Evolutionary conservation across 2,797 vertebrate genomes (phyloP).

Genomic region (Pangasius mekongensis): DNA sequence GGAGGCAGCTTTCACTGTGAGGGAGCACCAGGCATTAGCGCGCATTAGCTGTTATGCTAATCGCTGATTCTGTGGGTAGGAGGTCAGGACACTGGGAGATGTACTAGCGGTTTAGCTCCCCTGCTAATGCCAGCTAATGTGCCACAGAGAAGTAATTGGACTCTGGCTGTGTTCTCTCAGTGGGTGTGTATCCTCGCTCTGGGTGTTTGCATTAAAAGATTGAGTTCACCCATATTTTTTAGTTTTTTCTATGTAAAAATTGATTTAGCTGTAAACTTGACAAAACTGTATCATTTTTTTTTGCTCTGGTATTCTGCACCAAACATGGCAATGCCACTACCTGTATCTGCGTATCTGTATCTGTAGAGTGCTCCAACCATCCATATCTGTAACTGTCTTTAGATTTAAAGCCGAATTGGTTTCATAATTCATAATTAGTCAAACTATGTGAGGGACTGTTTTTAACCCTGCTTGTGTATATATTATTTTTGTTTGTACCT

Average conservation of each 20-base stretch:
- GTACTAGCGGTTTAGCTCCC: slow-evolving; percentile 67
- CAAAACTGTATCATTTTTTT: neutral
- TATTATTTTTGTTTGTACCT: neutral
- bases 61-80: slow-evolving; percentile 68
- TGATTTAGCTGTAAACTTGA: neutral
- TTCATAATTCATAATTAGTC: neutral
- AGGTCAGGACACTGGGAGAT: slow-evolving; percentile 63
- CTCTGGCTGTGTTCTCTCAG: slow-evolving; percentile 68
- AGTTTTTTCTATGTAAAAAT: neutral
- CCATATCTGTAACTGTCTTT: neutral
- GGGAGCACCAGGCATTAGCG: slow-evolving; percentile 61
- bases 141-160: slow-evolving; percentile 73
- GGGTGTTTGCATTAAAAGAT: slow-evolving; percentile 41
- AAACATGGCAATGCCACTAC: neutral
- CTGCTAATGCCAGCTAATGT: slow-evolving; percentile 75
- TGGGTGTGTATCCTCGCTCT: slow-evolving; percentile 66
- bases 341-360: no score
- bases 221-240: slow-evolving; percentile 20
- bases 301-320: neutral
- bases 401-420: neutral
- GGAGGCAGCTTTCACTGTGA: slow-evolving; percentile 33
- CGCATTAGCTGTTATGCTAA: slow-evolving; percentile 68
- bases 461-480: neutral
- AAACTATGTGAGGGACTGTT: neutral
- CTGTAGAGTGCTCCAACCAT: neutral